These are phyloP conservation scores for Sardina pilchardus DNA, from an alignment of 2,113 vertebrate genomes.

Conservation along the genomic window DNA sequence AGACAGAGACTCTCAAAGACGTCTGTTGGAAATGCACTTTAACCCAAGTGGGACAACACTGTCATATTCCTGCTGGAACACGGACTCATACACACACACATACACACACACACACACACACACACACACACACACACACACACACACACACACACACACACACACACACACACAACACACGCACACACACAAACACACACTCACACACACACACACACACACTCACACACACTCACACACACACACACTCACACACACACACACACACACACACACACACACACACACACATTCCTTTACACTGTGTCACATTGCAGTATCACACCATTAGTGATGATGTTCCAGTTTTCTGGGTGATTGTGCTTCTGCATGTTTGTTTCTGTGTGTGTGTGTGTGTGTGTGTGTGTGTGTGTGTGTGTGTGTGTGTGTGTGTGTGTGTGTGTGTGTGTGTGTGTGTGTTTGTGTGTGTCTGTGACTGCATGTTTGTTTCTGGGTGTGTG, in stretches of 20 bases:
- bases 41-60: too few relatives aligned
- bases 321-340: slow-evolving; percentile 34
- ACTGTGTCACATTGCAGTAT: background rate
- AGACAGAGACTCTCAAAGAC: background rate
- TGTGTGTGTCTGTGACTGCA: slow-evolving; percentile 19
- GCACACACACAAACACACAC: too few relatives aligned
- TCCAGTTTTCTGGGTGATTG: too few relatives aligned
- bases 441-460: slow-evolving; percentile 37
- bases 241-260: background rate
- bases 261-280: too few relatives aligned
- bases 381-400: slow-evolving; percentile 32
- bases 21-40: background rate
- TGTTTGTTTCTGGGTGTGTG: slow-evolving; percentile 26
- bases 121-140: too few relatives aligned
- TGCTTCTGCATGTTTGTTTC: slow-evolving; percentile 19
- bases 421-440: background rate
- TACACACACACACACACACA: background rate
- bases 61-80: too few relatives aligned
- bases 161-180: background rate
- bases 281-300: too few relatives aligned
- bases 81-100: too few relatives aligned
- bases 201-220: background rate
- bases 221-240: too few relatives aligned
- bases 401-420: background rate
- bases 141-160: background rate